Evolutionary conservation across 2,888 invertebrate species (phyloP), one percentile per base, ranked within the genome.

Genomic region (Poecilobothrus nobilitatus): DNA sequence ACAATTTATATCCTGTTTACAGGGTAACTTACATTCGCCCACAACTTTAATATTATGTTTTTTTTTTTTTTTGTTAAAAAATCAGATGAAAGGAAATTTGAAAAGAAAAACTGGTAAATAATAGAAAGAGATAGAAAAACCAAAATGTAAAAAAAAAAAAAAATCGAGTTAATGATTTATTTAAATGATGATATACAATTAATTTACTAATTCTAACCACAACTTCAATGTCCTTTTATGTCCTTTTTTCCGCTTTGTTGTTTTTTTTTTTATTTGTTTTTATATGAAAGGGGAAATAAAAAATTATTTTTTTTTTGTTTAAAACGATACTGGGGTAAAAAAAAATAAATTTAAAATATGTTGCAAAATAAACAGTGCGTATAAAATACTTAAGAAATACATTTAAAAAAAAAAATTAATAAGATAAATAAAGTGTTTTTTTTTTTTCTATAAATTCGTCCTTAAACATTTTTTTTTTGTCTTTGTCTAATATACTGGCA

Each of bases 351-450:
- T 27, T 37, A 18, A 53, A 53, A 53, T 53, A 53, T 53, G 53
- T 53, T n/a, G 15, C 6, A 53, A 53, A 53, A 6, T 18, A 53
- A 53, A 53, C 53, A n/a, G 53, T 53, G 53, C 53, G 53, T 53
- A 53, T n/a, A 18, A 18, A 53, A 18, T 18, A 53, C n/a, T 53
- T 53, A 53, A 53, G 53, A 53, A 15, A 53, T 53, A 5, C 5
- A 53, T n/a, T 53, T 53, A 53, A 15, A 18, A n/a, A 53, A 37
- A 5, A 12, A 12, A 12, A 37, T 37, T 10, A 53, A 53, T 53
- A 53, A 53, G 18, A 53, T 18, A 53, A 53, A 53, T 12, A 53
- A 18, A 53, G 18, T 7, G 37, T 37, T 69, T 69, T 68, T 27
- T 27, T 27, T 27, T 27, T 27, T 27, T 27, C 27, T 27, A 27